Percentiles rank a stretch among this genome's conserved stretches.
Conservation (phyloP, 1,140 invertebrate genomes). For the Hestina assimilis region DNA sequence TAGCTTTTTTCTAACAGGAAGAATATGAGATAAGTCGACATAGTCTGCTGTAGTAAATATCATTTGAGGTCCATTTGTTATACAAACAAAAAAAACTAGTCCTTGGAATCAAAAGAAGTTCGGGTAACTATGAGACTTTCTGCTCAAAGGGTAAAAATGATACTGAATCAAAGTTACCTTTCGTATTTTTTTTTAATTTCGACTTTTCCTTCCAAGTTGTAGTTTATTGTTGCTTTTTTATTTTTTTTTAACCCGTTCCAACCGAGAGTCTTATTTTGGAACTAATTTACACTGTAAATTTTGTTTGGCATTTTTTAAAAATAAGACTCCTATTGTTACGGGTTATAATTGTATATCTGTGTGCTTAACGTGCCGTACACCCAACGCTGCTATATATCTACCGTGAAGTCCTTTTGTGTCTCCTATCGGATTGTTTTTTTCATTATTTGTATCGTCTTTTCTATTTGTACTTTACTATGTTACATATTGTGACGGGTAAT, state of each 20-base stretch:
- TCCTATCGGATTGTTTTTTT: slow-evolving; percentile 8
- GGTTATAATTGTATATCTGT: slow-evolving; percentile 56
- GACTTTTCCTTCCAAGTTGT: slow-evolving; percentile 29
- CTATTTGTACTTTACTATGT: not conserved
- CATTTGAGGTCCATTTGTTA: slow-evolving; percentile 45
- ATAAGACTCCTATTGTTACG: no score
- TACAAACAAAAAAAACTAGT: slow-evolving; percentile 13
- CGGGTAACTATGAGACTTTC: no score
- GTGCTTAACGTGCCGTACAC: slow-evolving; percentile 50
- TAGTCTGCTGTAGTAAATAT: slow-evolving; percentile 25
- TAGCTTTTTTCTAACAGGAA: slow-evolving; percentile 41
- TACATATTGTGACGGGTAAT: not conserved
- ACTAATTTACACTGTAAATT: no score
- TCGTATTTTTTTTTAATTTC: not conserved
- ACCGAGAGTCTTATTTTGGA: no score
- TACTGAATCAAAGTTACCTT: not conserved
- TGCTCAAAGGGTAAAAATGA: not conserved
- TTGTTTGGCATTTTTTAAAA: no score
- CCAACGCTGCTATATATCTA: slow-evolving; percentile 42
- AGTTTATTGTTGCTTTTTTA: slow-evolving; percentile 42
- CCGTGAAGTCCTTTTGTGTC: slow-evolving; percentile 15
- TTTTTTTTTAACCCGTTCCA: no score
- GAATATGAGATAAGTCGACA: slow-evolving; percentile 18
- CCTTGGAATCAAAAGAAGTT: slow-evolving; percentile 20
- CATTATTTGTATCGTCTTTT: slow-evolving; percentile 2